Evolutionary conservation across 2,113 vertebrate species (phyloP), one percentile per base, ranked within the genome.

Genomic region (Plotosus lineatus): DNA sequence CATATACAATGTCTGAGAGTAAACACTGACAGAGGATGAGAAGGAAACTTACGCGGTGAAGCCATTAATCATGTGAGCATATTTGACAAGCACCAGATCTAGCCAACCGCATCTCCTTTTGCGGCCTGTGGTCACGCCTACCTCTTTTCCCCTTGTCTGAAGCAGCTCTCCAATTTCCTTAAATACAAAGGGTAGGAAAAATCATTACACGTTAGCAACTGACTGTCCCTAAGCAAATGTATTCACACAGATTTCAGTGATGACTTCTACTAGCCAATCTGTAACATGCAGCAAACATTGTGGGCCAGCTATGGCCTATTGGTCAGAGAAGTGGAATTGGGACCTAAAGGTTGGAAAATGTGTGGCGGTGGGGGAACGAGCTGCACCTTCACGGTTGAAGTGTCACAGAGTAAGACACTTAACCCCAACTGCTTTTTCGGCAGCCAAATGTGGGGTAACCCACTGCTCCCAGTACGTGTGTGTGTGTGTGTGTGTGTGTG

Each of bases 11-110:
- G 4, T 42, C 48, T 72, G 4, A 50, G 48, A 65, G 8, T 14
- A 8, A 46, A 28, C 12, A 51, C 38, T 40, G 14, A 78, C 40
- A 75, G 11, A 26, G 12, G n/a, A 21, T 6, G 17, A n/a, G 8
- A 28, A 48, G 31, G 17, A 55, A 28, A 96, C 97, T 95, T 89
- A 99, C 97, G 97, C 97, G 23, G 96, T 99, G 89, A 98, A 99
- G 82, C 97, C 97, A 80, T 99, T 99, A 82, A 99, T 99, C 97
- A 98, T 99, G 86, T 98, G 96, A 75, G 96, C 96, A 6, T 98
- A 99, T 95, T 93, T 96, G 85, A 99, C 93, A 85, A 93, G 94
- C 87, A 98, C 95, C 19, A 99, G 93, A 88, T 98, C 97, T 90
- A 99, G 90, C 97, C 97, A 99, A 88, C 97, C 97, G 77, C 97